A percentile compares a stretch with the other conserved stretches of the same genome.
Evolutionary conservation across 2,113 vertebrate species (phyloP).

Genomic region (Axis porcinus): DNA sequence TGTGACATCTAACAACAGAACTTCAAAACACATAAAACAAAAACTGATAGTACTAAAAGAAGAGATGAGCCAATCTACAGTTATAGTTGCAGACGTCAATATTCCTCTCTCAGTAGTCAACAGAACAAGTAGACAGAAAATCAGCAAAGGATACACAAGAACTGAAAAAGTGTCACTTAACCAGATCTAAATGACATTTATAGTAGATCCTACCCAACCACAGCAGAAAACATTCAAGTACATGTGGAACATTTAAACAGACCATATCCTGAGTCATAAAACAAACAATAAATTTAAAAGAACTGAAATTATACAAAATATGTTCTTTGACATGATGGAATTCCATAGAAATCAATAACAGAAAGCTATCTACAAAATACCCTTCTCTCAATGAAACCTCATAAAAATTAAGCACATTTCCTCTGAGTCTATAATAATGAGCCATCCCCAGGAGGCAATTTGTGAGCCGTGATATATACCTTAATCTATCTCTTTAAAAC

Average conservation of each 20-base stretch:
- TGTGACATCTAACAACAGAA: neutral
- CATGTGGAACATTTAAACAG: neutral
- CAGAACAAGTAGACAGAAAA: neutral
- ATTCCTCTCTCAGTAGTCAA: neutral
- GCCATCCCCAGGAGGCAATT: neutral
- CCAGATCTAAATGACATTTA: conserved; percentile 1
- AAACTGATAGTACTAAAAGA: neutral
- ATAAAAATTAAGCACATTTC: conserved; percentile 16
- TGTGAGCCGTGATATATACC: neutral
- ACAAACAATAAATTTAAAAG: neutral
- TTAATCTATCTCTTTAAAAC: neutral
- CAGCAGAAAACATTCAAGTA: neutral
- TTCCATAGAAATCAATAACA: neutral
- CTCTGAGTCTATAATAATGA: neutral
- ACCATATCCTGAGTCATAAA: neutral
- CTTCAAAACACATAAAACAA: neutral
- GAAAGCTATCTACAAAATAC: neutral
- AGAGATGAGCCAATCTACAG: neutral
- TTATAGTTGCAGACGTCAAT: neutral
- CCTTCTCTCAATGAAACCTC: neutral
- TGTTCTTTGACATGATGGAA: neutral
- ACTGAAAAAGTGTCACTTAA: neutral
- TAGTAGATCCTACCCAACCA: neutral
- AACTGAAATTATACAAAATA: neutral
- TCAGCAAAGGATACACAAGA: neutral